Conservation (phyloP, 1,140 invertebrate genomes). For the Dendroctonus valens region DNA sequence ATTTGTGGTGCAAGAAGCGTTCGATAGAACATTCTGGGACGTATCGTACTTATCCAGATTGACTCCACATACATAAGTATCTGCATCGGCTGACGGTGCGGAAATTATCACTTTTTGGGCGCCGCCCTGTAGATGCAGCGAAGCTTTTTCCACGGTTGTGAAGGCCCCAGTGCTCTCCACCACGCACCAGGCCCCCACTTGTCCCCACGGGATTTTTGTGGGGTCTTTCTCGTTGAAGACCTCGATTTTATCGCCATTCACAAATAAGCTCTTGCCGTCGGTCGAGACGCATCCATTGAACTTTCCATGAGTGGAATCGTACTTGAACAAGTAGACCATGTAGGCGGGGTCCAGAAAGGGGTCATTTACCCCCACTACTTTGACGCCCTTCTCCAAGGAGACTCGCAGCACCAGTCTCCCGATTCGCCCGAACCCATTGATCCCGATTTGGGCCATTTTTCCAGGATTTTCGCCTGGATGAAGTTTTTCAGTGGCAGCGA, state of each 20-base stretch:
- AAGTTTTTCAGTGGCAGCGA: too few relatives aligned
- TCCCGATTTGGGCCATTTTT: slow-evolving; percentile 81
- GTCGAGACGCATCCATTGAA: slow-evolving; percentile 82
- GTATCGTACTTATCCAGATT: slow-evolving; percentile 88
- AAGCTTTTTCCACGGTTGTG: slow-evolving; percentile 91
- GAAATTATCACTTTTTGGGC: slow-evolving; percentile 98
- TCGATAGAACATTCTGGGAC: slow-evolving; percentile 71
- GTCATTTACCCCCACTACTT: slow-evolving; percentile 93
- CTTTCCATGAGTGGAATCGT: slow-evolving; percentile 94
- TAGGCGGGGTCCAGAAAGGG: slow-evolving; percentile 92
- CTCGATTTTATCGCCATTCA: slow-evolving; percentile 83
- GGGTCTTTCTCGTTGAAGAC: slow-evolving; percentile 85
- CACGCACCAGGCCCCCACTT: slow-evolving; percentile 87
- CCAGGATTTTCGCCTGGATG: not conserved
- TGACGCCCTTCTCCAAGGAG: slow-evolving; percentile 62
- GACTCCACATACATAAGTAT: slow-evolving; percentile 98
- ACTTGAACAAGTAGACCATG: slow-evolving; percentile 98
- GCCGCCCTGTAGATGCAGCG: slow-evolving; percentile 80
- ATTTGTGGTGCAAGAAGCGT: slow-evolving; percentile 99
- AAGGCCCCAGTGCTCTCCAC: slow-evolving; percentile 98
- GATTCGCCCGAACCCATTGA: slow-evolving; percentile 96
- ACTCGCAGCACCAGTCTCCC: slow-evolving; percentile 90
- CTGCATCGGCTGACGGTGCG: slow-evolving; percentile 95
- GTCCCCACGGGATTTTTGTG: slow-evolving; percentile 84
- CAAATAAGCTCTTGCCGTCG: slow-evolving; percentile 73